Percentiles rank a stretch among this genome's conserved stretches.
Evolutionary conservation across 2,113 vertebrate genomes (phyloP).

Genomic region (Rhinopomastus cyanomelas): DNA sequence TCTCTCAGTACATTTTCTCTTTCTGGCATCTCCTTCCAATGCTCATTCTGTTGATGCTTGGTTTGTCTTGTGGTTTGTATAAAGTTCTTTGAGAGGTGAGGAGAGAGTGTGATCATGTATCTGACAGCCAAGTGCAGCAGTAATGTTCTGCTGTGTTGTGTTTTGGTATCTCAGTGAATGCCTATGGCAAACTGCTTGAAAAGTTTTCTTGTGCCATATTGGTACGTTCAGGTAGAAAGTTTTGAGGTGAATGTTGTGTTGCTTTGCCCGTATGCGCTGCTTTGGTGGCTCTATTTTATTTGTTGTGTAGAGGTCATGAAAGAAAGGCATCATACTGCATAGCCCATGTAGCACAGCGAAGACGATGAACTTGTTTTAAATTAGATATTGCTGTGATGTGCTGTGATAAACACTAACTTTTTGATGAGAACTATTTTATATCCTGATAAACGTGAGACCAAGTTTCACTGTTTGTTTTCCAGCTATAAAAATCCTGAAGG

Average conservation of each 20-base stretch:
- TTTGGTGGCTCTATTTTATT: not conserved
- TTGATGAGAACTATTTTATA: constrained; percentile 9
- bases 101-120: not conserved
- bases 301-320: not conserved
- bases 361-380: not conserved
- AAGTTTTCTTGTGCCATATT: not conserved
- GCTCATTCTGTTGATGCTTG: not conserved
- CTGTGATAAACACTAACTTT: not conserved
- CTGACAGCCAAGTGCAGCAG: not conserved
- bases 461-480: constrained; percentile 8
- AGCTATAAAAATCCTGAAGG: not conserved
- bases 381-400: not conserved
- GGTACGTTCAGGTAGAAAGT: not conserved
- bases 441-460: not conserved
- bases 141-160: not conserved
- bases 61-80: not conserved
- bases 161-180: not conserved
- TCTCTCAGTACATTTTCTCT: not conserved
- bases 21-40: not conserved
- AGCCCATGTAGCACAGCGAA: not conserved
- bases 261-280: not conserved
- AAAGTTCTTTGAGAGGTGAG: not conserved
- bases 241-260: not conserved
- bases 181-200: not conserved
- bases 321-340: not conserved